Conservation (phyloP, 2,113 vertebrate species). For the Delphinapterus leucas region DNA sequence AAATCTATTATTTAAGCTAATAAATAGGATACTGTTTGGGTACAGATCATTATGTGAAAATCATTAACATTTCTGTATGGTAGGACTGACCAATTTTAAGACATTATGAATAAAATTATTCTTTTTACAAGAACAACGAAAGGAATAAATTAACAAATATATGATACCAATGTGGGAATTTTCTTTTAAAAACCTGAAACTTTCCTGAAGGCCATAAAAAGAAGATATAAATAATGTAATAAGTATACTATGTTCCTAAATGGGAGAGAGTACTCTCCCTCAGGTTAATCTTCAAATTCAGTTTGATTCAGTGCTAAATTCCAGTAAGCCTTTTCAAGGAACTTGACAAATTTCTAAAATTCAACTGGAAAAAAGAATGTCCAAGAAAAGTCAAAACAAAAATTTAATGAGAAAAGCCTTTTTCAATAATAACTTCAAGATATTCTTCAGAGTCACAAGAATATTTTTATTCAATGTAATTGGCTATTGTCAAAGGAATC, state of each 20-base stretch:
- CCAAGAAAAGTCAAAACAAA: background rate
- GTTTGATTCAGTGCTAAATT: background rate
- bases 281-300: background rate
- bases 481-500: background rate
- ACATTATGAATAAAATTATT: background rate
- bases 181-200: background rate
- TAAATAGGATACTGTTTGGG: background rate
- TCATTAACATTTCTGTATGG: background rate
- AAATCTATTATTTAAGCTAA: background rate
- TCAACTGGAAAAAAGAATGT: background rate
- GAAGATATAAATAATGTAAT: background rate
- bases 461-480: background rate
- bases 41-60: background rate
- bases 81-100: background rate
- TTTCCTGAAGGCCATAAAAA: background rate
- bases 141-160: background rate
- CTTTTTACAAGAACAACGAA: background rate
- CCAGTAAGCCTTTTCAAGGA: background rate
- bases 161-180: background rate
- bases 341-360: conserved; percentile 22
- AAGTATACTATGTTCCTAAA: background rate
- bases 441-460: background rate
- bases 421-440: background rate
- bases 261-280: background rate
- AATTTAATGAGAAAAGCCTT: background rate